Evolutionary conservation across 2,113 vertebrate genomes (phyloP).

Genomic region (Pomatostomus ruficeps): DNA sequence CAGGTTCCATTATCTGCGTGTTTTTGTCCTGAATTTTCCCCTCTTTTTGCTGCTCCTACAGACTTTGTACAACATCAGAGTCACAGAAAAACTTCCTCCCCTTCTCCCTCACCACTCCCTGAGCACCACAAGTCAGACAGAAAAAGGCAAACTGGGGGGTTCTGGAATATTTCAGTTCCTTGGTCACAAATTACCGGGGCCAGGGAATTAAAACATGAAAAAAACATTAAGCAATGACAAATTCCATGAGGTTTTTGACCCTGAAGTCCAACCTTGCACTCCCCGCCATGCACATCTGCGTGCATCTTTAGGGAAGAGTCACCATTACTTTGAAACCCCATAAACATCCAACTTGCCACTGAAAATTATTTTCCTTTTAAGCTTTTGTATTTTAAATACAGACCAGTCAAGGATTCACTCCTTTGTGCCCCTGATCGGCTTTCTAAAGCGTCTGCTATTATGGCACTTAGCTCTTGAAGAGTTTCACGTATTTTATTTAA

Average conservation of each 20-base stretch:
- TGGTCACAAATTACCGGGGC: neutral
- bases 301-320: neutral
- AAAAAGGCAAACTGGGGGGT: neutral
- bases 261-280: neutral
- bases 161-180: neutral
- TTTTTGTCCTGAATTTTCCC: neutral
- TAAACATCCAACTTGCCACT: neutral
- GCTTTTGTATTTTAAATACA: neutral
- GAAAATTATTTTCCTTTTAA: neutral
- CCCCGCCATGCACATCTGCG: no score
- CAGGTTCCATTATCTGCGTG: neutral
- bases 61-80: neutral
- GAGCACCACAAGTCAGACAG: neutral
- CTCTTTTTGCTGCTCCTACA: neutral
- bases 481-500: neutral
- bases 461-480: neutral
- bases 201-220: neutral
- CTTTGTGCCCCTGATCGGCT: neutral
- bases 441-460: neutral
- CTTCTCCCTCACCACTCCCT: neutral
- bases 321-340: neutral
- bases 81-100: neutral
- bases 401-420: neutral
- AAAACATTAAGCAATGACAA: neutral
- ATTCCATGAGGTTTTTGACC: neutral